Percentiles rank a stretch among this genome's conserved stretches.
These are phyloP conservation scores for Cepaea nemoralis DNA, from an alignment of 1,140 invertebrate genomes.

Conservation along the genomic window DNA sequence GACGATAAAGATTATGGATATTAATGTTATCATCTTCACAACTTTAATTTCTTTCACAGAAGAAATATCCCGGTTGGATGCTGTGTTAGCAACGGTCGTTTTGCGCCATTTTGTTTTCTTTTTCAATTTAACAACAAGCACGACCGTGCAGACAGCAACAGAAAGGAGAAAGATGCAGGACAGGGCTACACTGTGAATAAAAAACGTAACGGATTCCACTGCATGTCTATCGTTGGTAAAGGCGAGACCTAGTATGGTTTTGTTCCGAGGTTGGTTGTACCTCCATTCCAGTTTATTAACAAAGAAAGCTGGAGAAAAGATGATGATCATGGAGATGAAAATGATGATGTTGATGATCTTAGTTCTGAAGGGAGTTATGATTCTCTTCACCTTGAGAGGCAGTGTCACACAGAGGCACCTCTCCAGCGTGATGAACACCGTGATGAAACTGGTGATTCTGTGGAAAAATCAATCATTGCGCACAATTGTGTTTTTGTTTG, in stretches of 20 bases:
- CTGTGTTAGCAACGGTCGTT: background rate
- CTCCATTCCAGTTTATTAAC: background rate
- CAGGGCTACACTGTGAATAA: background rate
- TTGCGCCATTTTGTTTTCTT: slow-evolving; percentile 18
- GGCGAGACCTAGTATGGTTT: background rate
- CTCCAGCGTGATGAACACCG: background rate
- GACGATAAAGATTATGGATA: background rate
- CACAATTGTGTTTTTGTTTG: no score
- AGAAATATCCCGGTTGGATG: background rate
- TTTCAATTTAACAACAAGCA: background rate
- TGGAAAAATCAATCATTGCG: background rate
- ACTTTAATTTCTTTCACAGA: slow-evolving; percentile 7
- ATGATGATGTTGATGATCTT: background rate
- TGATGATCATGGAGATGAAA: background rate
- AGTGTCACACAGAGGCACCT: slow-evolving; percentile 2
- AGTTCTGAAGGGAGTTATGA: background rate
- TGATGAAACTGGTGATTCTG: slow-evolving; percentile 1
- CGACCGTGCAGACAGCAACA: background rate
- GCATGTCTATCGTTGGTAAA: background rate
- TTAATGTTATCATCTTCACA: slow-evolving; percentile 4
- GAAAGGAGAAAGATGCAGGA: background rate
- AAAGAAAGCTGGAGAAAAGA: background rate
- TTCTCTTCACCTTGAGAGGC: background rate
- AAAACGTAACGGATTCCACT: background rate
- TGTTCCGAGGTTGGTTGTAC: background rate